Evolutionary conservation across 2,113 vertebrate species (phyloP).

Genomic region (Macquaria ambigua): DNA sequence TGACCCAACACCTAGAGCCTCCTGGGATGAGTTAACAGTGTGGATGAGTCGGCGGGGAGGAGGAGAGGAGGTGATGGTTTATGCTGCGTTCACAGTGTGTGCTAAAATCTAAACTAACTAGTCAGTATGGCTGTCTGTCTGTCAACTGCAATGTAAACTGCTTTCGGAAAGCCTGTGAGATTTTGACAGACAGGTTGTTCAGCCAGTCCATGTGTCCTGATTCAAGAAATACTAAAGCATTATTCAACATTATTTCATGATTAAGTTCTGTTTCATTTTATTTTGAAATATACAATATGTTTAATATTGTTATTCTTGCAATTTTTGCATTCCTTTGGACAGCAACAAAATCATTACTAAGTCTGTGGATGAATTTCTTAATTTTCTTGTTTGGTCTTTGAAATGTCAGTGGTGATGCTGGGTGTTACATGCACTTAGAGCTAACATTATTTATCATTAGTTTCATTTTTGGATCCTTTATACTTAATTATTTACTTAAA

Average conservation of each 20-base stretch:
- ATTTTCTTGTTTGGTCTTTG: too few species aligned
- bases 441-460: neutral
- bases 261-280: neutral
- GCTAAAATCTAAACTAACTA: neutral
- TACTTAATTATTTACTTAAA: neutral
- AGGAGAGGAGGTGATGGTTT: conserved; percentile 16
- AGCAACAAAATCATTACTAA: neutral
- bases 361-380: neutral
- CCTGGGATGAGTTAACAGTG: conserved; percentile 70
- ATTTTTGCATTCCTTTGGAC: neutral
- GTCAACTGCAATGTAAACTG: conserved; percentile 10
- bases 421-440: neutral
- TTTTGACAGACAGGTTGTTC: neutral
- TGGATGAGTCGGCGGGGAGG: conserved; percentile 42
- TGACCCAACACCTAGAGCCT: conserved; percentile 80
- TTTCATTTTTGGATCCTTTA: neutral
- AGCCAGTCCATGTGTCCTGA: neutral
- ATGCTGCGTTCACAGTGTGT: conserved; percentile 8
- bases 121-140: neutral
- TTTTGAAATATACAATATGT: neutral
- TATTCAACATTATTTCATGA: neutral
- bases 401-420: neutral
- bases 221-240: neutral
- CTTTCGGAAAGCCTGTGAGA: neutral
- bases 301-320: neutral